Conservation (phyloP, 2,113 vertebrate species). For the Nothocercus nigrocapillus region DNA sequence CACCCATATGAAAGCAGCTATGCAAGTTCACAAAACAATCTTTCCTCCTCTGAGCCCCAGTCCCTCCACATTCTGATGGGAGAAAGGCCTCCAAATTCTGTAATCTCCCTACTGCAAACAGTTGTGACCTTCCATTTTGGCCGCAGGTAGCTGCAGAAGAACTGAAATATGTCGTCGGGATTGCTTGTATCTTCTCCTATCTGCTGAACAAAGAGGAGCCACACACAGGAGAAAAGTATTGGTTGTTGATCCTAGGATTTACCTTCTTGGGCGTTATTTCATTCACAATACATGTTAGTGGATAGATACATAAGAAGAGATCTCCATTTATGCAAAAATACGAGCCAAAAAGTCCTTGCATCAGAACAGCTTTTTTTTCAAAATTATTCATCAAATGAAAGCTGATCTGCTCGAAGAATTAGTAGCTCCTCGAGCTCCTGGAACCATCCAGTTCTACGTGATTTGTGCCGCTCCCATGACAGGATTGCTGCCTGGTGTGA, state of each 20-base stretch:
- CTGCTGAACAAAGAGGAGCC: not conserved
- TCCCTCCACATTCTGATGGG: not conserved
- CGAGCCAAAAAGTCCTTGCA: not conserved
- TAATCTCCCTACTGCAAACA: not conserved
- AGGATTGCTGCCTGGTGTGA: not conserved
- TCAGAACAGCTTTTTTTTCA: not conserved
- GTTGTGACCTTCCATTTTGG: not conserved
- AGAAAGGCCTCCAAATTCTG: not conserved
- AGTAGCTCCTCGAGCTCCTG: not conserved
- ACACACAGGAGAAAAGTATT: not conserved
- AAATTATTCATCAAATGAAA: slow-evolving; percentile 8
- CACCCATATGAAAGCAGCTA: not conserved
- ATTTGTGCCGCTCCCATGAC: slow-evolving; percentile 21
- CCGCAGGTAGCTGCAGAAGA: not conserved
- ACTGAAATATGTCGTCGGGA: not conserved
- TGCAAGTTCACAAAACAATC: not conserved
- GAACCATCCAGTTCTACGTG: slow-evolving; percentile 50
- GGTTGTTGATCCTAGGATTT: not conserved
- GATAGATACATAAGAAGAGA: not conserved
- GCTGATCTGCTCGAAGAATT: not conserved
- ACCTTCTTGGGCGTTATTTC: not conserved
- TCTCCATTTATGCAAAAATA: not conserved
- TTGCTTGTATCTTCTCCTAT: not conserved
- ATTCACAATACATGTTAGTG: not conserved
- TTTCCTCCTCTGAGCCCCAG: not conserved